Evolutionary conservation across 2,888 invertebrate species (phyloP).

Genomic region (Rhamphomyia laevipes): DNA sequence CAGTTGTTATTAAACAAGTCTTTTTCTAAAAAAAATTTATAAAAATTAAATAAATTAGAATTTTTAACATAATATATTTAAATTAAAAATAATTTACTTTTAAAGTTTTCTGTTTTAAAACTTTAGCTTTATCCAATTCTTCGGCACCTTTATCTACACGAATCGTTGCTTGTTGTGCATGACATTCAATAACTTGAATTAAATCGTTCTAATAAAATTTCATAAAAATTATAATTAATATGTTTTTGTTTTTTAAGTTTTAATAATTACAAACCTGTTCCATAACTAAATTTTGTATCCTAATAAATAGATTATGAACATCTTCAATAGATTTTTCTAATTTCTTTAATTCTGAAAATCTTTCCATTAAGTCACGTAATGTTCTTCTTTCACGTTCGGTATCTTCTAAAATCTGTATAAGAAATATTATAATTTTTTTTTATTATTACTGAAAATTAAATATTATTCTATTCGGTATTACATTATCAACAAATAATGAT

Average conservation of each 20-base stretch:
- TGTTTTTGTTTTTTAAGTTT: background rate
- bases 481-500: conserved; percentile 37
- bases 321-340: conserved; percentile 36
- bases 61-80: background rate
- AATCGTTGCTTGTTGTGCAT: conserved; percentile 33
- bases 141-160: conserved; percentile 33
- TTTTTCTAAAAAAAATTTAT: conserved; percentile 13
- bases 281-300: conserved; percentile 35
- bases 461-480: conserved; percentile 22
- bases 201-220: conserved; percentile 25
- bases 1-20: conserved; percentile 6
- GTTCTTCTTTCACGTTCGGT: conserved; percentile 34
- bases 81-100: conserved; percentile 16
- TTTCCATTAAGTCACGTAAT: conserved; percentile 33
- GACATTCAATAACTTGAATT: conserved; percentile 36
- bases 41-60: background rate
- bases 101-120: conserved; percentile 19
- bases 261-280: conserved; percentile 25
- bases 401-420: conserved; percentile 31
- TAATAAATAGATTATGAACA: conserved; percentile 35
- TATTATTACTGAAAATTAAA: background rate
- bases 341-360: conserved; percentile 33
- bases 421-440: background rate
- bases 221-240: too few relatives aligned
- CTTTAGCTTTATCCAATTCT: conserved; percentile 22